These are phyloP conservation scores for Eumacrocentrus americanus DNA, from an alignment of 2,888 invertebrate species.

Conservation along the genomic window DNA sequence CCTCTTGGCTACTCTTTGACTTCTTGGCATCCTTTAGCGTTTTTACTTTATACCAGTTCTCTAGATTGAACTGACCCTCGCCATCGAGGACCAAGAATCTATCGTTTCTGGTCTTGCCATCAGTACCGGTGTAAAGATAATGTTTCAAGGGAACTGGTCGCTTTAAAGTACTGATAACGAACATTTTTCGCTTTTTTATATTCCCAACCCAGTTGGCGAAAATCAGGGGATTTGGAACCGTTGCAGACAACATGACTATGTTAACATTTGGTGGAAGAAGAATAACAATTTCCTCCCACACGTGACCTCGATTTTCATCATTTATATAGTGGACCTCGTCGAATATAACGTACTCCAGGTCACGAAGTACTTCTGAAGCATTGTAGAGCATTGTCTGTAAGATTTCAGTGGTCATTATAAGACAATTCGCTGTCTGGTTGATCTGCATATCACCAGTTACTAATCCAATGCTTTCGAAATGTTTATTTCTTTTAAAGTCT, in stretches of 20 bases:
- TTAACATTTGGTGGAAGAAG: conserved; percentile 92
- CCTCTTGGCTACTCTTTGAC: conserved; percentile 3
- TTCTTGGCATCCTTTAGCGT: conserved; percentile 24
- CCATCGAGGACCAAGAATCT: conserved; percentile 81
- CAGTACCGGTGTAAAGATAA: conserved; percentile 83
- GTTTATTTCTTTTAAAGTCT: conserved; percentile 83
- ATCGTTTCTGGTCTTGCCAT: conserved; percentile 78
- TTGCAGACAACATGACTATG: conserved; percentile 97
- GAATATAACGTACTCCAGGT: conserved; percentile 98
- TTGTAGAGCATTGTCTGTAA: conserved; percentile 95
- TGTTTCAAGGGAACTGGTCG: conserved; percentile 96
- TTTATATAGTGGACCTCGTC: conserved; percentile 99
- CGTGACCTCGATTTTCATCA: conserved; percentile 94
- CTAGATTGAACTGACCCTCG: conserved; percentile 73
- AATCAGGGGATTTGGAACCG: conserved; percentile 95
- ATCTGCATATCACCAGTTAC: conserved; percentile 96
- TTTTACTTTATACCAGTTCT: conserved; percentile 62
- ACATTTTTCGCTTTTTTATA: conserved; percentile 85
- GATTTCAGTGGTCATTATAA: conserved; percentile 99
- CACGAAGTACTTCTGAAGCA: conserved; percentile 91
- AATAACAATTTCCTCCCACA: conserved; percentile 99
- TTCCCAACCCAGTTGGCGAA: conserved; percentile 94
- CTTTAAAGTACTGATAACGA: conserved; percentile 91
- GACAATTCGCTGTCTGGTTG: conserved; percentile 89
- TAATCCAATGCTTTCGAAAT: conserved; percentile 89